phyloP scores from a whole-genome alignment of 2,113 vertebrate species.

The Anhinga rufa region DNA sequence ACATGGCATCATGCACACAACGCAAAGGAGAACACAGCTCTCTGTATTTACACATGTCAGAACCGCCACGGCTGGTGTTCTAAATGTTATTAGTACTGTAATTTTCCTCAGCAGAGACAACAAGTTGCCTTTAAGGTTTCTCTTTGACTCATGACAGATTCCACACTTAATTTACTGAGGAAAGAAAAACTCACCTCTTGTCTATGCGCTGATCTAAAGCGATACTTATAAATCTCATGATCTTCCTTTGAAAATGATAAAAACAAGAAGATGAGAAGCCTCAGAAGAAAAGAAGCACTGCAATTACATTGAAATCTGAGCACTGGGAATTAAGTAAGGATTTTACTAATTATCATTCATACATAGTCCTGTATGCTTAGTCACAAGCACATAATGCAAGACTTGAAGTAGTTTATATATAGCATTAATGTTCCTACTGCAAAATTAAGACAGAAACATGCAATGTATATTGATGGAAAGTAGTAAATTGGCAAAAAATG shows the following conservation, averaged over 20 bases:
- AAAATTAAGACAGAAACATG: neutral
- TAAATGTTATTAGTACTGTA: neutral
- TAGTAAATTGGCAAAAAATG: neutral
- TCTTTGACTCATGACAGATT: neutral
- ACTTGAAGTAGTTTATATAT: neutral
- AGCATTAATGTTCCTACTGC: neutral
- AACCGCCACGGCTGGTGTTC: neutral
- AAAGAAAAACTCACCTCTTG: slow-evolving; percentile 42
- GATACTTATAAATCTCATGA: slow-evolving; percentile 33
- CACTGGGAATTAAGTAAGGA: neutral
- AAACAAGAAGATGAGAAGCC: neutral
- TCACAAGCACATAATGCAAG: neutral
- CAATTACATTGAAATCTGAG: neutral
- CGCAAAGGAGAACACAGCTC: neutral
- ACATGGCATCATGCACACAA: neutral
- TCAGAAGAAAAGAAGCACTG: neutral
- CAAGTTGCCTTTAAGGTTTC: neutral
- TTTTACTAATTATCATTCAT: neutral
- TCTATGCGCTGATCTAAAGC: slow-evolving; percentile 20
- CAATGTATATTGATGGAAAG: neutral
- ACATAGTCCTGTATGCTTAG: neutral
- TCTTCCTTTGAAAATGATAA: slow-evolving; percentile 21
- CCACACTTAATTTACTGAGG: neutral
- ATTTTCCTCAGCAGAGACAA: neutral
- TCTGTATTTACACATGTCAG: neutral